phyloP scores from a whole-genome alignment of 2,888 invertebrate species.

The Celastrina argiolus region DNA sequence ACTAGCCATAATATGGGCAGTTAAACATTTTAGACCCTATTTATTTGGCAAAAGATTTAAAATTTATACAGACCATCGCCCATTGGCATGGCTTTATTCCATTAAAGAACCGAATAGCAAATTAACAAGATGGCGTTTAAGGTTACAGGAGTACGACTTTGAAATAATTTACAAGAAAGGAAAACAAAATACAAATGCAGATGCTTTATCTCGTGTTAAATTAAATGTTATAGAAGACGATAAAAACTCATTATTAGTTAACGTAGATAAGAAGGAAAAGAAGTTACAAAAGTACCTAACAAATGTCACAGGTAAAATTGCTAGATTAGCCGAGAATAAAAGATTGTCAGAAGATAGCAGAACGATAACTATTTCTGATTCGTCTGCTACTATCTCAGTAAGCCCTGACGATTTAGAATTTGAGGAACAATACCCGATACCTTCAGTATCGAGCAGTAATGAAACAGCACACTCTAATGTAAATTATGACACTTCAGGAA shows the following conservation, averaged over 20 bases:
- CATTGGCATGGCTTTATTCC: constrained; percentile 31
- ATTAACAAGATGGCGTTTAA: constrained; percentile 30
- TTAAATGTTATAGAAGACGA: constrained; percentile 29
- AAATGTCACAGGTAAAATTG: constrained; percentile 4
- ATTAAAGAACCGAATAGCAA: constrained; percentile 33
- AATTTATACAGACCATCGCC: constrained; percentile 31
- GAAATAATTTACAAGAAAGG: too few species aligned
- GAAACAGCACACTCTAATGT: constrained; percentile 26
- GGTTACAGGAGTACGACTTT: constrained; percentile 33
- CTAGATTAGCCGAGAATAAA: not conserved
- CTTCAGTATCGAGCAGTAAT: constrained; percentile 6
- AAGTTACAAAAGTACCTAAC: not conserved
- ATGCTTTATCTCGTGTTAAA: too few species aligned
- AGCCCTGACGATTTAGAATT: constrained; percentile 5
- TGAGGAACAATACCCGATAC: not conserved
- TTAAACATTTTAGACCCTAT: constrained; percentile 38
- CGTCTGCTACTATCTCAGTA: constrained; percentile 15
- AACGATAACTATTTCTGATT: constrained; percentile 20
- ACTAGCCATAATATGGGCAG: constrained; percentile 32
- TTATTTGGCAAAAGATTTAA: constrained; percentile 42
- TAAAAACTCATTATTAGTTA: not conserved
- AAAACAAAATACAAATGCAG: too few species aligned
- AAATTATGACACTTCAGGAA: constrained; percentile 29
- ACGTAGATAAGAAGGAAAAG: not conserved
- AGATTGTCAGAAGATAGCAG: not conserved